Evolutionary conservation across 2,888 invertebrate genomes (phyloP).

Genomic region (Melitaea athalia): DNA sequence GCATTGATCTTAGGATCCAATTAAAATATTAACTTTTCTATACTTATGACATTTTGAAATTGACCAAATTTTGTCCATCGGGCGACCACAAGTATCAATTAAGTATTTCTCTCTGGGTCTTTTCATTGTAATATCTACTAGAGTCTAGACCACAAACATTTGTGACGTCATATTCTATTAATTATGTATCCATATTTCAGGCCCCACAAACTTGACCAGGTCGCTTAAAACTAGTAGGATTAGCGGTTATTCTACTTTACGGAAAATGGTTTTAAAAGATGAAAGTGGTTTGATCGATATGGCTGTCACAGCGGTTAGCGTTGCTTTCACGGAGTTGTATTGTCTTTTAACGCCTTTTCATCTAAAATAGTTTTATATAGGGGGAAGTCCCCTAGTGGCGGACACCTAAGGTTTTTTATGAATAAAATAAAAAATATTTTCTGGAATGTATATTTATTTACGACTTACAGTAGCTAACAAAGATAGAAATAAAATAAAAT

Average conservation of each 20-base stretch:
- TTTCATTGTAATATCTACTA: background rate
- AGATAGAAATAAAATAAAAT: too few relatives aligned
- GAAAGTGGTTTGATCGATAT: background rate
- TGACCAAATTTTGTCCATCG: too few relatives aligned
- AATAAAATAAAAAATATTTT: too few relatives aligned
- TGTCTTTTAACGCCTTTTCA: background rate
- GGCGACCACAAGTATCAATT: too few relatives aligned
- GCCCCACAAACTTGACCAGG: background rate
- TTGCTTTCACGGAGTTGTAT: background rate
- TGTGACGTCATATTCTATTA: background rate
- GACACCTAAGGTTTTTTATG: too few relatives aligned
- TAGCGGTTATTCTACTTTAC: background rate
- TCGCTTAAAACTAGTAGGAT: background rate
- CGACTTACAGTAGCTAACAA: too few relatives aligned
- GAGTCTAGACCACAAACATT: background rate
- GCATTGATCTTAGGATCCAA: too few relatives aligned
- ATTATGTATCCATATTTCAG: background rate
- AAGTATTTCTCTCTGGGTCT: too few relatives aligned
- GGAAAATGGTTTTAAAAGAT: constrained; percentile 11
- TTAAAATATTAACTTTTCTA: too few relatives aligned
- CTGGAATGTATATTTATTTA: too few relatives aligned
- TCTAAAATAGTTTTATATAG: background rate
- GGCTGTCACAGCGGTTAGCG: background rate
- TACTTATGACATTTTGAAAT: too few relatives aligned
- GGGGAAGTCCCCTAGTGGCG: too few relatives aligned